Base-by-base conservation (phyloP, 1,140 invertebrate species). In the Nephila pilipes region DNA sequence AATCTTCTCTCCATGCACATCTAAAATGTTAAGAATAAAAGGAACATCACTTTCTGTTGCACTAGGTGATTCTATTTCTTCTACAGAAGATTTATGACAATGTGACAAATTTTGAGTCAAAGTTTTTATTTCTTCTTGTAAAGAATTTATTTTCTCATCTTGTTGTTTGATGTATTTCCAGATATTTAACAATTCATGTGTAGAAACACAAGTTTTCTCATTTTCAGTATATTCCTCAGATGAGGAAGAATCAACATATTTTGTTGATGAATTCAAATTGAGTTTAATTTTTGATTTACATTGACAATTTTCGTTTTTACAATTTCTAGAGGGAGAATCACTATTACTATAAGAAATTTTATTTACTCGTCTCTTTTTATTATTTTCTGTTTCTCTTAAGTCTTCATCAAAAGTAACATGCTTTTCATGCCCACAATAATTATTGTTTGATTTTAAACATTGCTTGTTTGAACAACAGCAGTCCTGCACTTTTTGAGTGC, bases 141-240 rank as follows among this genome's bases (percentile, higher is more conserved):
- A 25, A 10, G 5, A 32, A 54, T 88, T 54, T 2, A 65, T 32
- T 69, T 69, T 88, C 63, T 65, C 87, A 55, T 88, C 87, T 69
- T 88, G 87, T 22, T 54, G 20, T 54, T 88, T 88, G 5, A 88
- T 20, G n/a, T 69, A 88, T 88, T 54, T 32, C 87, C 87, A 88
- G 12, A 88, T 25, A 54, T 46, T 55, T 57, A 55, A 60, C 60
- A 85, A 36, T 69, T 69, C 65, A 69, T 69, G 3, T 14, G n/a
- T 29, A 22, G 58, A 22, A 36, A 29, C 29, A 69, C 4, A 2
- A 10, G 32, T 8, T 16, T 69, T 69, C 14, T 25, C 14, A 69
- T 32, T 69, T 32, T 16, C 29, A 69, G 29, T 14, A 25, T 69
- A 14, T 69, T 69, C 65, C 12, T 25, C 29, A 12, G 29, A 29